phyloP scores from a whole-genome alignment of 2,888 invertebrate species.

The Aplocera efformata region DNA sequence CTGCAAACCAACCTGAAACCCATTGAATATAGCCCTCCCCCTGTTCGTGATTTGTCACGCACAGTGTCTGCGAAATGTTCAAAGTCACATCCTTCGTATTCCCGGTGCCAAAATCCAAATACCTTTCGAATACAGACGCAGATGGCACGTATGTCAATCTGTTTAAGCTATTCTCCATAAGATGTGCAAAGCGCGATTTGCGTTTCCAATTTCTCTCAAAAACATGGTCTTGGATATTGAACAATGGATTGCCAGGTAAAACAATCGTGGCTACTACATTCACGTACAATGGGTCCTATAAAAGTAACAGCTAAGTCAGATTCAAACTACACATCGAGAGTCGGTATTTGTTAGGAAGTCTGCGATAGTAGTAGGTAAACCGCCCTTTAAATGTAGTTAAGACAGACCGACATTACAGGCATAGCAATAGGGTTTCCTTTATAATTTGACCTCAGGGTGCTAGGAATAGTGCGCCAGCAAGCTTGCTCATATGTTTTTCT shows the following conservation, averaged over 20 bases:
- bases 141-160: slow-evolving; percentile 56
- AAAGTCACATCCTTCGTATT: slow-evolving; percentile 53
- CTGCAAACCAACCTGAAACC: slow-evolving; percentile 55
- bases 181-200: slow-evolving; percentile 49
- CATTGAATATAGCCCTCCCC: slow-evolving; percentile 66
- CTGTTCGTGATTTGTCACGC: slow-evolving; percentile 67
- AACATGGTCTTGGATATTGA: slow-evolving; percentile 51
- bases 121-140: slow-evolving; percentile 65
- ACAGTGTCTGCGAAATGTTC: slow-evolving; percentile 69
- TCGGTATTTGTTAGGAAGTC: no score
- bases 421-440: no score
- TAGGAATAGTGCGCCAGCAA: no score
- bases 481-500: no score
- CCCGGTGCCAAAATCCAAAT: slow-evolving; percentile 66
- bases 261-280: slow-evolving; percentile 56
- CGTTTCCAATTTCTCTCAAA: slow-evolving; percentile 55
- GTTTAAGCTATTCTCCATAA: slow-evolving; percentile 70
- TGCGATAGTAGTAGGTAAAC: no score
- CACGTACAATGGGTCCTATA: slow-evolving; percentile 63
- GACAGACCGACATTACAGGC: no score
- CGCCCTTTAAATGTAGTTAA: no score
- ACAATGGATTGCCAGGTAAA: slow-evolving; percentile 53
- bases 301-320: no score
- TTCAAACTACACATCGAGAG: no score
- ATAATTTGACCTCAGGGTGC: no score